Conservation (phyloP, 2,888 invertebrate species). For the Ecliptopera silaceata region DNA sequence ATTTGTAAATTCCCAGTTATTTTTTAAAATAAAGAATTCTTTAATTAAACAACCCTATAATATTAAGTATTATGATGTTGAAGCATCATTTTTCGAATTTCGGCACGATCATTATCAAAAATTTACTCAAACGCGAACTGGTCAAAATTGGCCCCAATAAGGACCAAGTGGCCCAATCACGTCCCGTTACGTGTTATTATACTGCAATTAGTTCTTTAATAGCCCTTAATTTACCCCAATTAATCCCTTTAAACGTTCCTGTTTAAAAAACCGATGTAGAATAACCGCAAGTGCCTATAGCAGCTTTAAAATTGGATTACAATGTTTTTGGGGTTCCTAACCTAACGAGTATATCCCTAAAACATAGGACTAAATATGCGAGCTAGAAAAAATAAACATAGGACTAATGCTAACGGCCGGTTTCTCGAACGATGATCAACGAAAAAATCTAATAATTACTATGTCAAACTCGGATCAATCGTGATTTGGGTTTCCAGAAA, state of each 20-base stretch:
- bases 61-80: background rate
- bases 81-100: background rate
- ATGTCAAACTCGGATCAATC: too few relatives aligned
- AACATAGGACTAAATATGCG: too few relatives aligned
- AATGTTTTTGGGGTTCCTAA: too few relatives aligned
- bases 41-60: background rate
- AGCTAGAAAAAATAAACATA: too few relatives aligned
- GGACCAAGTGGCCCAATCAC: conserved; percentile 15
- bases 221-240: conserved; percentile 29
- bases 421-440: too few relatives aligned
- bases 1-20: background rate
- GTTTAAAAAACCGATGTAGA: conserved; percentile 1
- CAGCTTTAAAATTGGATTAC: conserved; percentile 1
- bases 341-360: too few relatives aligned
- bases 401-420: too few relatives aligned
- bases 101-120: background rate
- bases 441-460: too few relatives aligned
- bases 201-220: conserved; percentile 31
- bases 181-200: conserved; percentile 23
- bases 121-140: conserved; percentile 1
- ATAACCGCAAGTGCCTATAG: background rate
- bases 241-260: conserved; percentile 19
- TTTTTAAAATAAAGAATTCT: background rate
- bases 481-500: too few relatives aligned
- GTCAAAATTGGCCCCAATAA: conserved; percentile 6